Evolutionary conservation across 2,113 vertebrate genomes (phyloP).

Genomic region (Natator depressus): DNA sequence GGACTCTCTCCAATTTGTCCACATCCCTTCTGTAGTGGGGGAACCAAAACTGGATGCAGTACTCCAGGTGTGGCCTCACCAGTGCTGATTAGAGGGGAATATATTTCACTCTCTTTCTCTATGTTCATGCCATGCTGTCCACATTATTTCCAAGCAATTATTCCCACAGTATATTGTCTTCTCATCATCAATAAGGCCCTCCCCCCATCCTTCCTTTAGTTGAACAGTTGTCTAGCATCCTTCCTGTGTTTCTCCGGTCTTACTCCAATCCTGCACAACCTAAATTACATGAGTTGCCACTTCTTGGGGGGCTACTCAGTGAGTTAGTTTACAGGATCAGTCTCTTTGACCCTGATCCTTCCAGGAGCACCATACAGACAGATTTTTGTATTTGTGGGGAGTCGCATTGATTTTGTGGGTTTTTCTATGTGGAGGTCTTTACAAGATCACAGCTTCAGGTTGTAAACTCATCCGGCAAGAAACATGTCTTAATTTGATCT

Average conservation of each 20-base stretch:
- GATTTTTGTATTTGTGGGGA: neutral
- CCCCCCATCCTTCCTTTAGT: neutral
- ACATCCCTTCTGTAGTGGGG: too few species aligned
- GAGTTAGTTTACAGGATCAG: neutral
- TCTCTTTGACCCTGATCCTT: neutral
- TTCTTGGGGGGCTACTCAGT: accelerated
- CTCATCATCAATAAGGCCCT: neutral
- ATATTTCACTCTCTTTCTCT: neutral
- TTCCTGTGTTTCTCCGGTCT: neutral
- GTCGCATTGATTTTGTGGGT: neutral
- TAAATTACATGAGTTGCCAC: accelerated
- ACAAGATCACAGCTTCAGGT: neutral
- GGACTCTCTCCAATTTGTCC: too few species aligned
- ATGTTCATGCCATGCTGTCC: accelerated
- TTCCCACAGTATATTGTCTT: accelerated
- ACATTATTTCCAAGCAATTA: accelerated
- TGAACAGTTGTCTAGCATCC: accelerated
- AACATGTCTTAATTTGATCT: neutral
- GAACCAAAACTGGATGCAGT: too few species aligned
- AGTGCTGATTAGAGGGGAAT: too few species aligned
- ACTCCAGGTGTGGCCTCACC: too few species aligned
- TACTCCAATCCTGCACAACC: neutral
- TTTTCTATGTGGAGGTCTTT: neutral
- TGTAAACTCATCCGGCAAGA: neutral
- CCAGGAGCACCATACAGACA: neutral